Base-by-base conservation (phyloP, 2,888 invertebrate genomes). In the Bombyx huttoni region DNA sequence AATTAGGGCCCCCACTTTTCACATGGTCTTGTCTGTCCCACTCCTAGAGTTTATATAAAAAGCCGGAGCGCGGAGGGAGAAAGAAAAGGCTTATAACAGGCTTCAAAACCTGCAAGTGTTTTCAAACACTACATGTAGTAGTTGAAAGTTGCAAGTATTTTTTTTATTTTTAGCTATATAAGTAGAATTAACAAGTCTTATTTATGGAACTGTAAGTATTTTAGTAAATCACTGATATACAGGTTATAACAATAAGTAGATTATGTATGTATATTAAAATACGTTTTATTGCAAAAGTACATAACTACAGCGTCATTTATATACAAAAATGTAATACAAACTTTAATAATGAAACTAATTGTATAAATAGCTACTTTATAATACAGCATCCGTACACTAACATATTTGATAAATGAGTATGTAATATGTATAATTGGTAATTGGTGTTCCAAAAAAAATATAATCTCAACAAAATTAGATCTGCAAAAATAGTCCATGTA, bases 281-380 rank as follows among this genome's bases (percentile, higher is more conserved):
- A 87, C 87, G 78, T 78, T 88, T 87, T 85, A 87, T 87, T 87
- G 87, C 83, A 78, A 83, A 85, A 82, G 72, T 77, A 82, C 78
- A 78, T 80, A 78, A 74, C 83, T 85, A 85, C 76, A 79, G 81
- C 83, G 86, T 84, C 79, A 78, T 77, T 78, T 84, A 86, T 87
- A 86, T 87, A 88, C 85, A 88, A 81, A 85, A 82, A 84, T 78
- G 79, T 78, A 86, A 83, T 82, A 84, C 70, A 79, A 72, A 66
- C 63, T 67, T 67, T 68, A 66, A 74, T 62, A 66, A 60, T 67
- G 75, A 40, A 74, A 61, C 61, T 73, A 78, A 68, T 68, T 63
- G 68, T 72, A 70, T 72, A 75, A 73, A 74, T 73, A 40, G 12
- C 40, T 40, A 74, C 61, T 70, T 66, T 75, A 74, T 70, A 70